Base-by-base conservation (phyloP, 2,888 invertebrate species). In the Drosophila mettleri region DNA sequence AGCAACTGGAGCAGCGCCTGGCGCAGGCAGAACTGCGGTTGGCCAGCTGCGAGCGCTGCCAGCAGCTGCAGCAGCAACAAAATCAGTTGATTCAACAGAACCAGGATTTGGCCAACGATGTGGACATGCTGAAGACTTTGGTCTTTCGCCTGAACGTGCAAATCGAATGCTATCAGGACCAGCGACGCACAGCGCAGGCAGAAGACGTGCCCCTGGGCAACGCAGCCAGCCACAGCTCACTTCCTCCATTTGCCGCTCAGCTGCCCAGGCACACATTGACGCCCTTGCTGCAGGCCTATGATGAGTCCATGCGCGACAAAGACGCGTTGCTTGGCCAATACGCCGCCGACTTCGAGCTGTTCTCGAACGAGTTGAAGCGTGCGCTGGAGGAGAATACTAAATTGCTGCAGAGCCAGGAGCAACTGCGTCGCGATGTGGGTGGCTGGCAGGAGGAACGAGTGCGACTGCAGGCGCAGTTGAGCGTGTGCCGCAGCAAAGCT, bases 111-210 rank as follows among this genome's bases (percentile, higher is more conserved):
- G 93, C 93, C 49, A 94, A 94, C 74, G 97, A 97, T 85, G 93
- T 96, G 89, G 93, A 93, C 49, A 95, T 96, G 90, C 92, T 97
- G 65, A 97, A 97, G 91, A 96, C 95, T 75, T 94, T 97, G 0
- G 94, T 97, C 6, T 96, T 96, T 84, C 95, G 96, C 55, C 90
- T 97, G 24, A 97, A 97, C 89, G 94, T 95, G 0, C 96, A 97
- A 82, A 92, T 97, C 24, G 96, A 96, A 68, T 93, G 94, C 2
- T 96, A 96, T 88, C 97, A 97, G 91, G 95, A 96, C 80, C 95
- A 95, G 0, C 49, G 75, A 20, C 45, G 82, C 8, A 36, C 53
- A 78, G 58, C 81, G 90, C 31, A 54, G 22, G 5, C 69, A 29
- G 89, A 61, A 36, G 57, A 58, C 3, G 12, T 39, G 0, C 8